Percentiles rank a stretch among this genome's conserved stretches.
phyloP scores from a whole-genome alignment of 2,113 vertebrate genomes.

The cat (Felis catus) region DNA sequence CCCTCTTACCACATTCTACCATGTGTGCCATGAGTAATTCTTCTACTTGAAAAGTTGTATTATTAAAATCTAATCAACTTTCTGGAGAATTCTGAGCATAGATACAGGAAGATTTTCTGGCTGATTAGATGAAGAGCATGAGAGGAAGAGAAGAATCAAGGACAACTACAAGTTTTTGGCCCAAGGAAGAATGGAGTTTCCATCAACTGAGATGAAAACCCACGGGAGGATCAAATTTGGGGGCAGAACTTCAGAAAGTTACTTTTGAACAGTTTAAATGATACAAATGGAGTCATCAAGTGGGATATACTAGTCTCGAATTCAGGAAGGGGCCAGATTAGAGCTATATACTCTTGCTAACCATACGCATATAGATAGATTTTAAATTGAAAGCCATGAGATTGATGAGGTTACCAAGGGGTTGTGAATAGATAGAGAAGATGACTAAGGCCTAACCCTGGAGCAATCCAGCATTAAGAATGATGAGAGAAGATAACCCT shows the following conservation, averaged over 20 bases:
- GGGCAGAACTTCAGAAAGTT: background rate
- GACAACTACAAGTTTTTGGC: background rate
- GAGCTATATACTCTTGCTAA: background rate
- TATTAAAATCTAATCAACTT: background rate
- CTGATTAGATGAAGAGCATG: background rate
- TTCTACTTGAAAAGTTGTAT: background rate
- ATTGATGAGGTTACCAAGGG: background rate
- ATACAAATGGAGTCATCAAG: background rate
- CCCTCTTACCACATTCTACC: rapidly evolving
- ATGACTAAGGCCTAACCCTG: background rate
- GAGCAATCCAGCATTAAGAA: background rate
- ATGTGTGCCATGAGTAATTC: background rate
- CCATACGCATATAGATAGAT: background rate
- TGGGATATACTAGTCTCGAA: background rate
- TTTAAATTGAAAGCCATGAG: background rate
- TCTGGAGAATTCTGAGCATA: background rate
- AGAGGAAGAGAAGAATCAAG: background rate
- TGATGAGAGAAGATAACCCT: background rate
- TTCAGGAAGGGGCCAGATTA: background rate
- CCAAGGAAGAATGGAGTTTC: background rate
- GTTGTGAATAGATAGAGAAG: background rate
- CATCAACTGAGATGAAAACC: background rate
- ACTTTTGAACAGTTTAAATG: background rate
- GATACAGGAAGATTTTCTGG: background rate
- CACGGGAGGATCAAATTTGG: background rate